Evolutionary conservation across 1,140 invertebrate genomes (phyloP), one percentile per base, ranked within the genome.

Genomic region (Dendroctonus ponderosae): DNA sequence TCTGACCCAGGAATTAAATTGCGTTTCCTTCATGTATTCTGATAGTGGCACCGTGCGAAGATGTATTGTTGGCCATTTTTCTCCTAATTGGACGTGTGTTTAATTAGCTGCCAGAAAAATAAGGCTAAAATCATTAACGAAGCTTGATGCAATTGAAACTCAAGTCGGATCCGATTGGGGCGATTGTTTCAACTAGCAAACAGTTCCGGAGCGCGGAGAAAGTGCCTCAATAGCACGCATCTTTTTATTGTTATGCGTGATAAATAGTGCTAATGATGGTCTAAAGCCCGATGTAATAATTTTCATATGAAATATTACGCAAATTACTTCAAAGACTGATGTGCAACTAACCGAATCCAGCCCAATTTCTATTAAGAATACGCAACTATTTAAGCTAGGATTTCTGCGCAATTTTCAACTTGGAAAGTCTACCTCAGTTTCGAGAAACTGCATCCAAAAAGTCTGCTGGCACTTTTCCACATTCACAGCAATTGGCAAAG

Each of bases 1-100:
- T 39, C 41, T 56, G 53, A 56, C 53, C 53, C 39, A 56, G 53
- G 53, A 56, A 56, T 56, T 56, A 56, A 56, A 38, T 39, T 40
- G 37, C 9, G 37, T 56, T 56, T 56, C 53, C 53, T 56, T 56
- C 9, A 41, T 26, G 38, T 56, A 56, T 56, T 56, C 39, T 9
- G 14, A 39, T 39, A 26, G 11, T 26, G 9, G 37, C 41, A 41
- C 26, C 53, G 53, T 56, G 53, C 39, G 53, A 56, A 56, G 53
- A 56, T 56, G 4, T 56, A 56, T 56, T 56, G 53, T 56, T 56
- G 26, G 38, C 11, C 11, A 40, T 39, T 56, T 56, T 56, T 41
- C 9, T 56, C 39, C 40, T 56, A 56, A 56, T 56, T 56, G 39
- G 50, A 52, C 15, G 50, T 37, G 26, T 41, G 53, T 41, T 56